Conservation (phyloP, 1,140 invertebrate species). For the Potamilus streckersoni region DNA sequence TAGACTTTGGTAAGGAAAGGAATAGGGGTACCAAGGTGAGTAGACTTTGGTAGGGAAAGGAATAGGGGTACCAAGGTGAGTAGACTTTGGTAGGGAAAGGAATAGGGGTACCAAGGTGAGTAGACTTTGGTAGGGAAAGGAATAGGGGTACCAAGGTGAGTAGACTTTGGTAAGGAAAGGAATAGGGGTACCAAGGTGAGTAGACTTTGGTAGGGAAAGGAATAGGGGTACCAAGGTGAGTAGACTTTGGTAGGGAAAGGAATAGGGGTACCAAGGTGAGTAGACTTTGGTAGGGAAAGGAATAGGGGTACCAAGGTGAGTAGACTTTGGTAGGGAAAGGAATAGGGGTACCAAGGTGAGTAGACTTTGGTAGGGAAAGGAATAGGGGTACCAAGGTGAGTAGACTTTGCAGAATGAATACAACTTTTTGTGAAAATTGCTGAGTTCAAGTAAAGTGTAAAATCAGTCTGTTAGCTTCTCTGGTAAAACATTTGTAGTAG, state of each 20-base stretch:
- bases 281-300: conserved; percentile 94
- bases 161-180: conserved; percentile 94
- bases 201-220: conserved; percentile 94
- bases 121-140: conserved; percentile 94
- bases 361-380: conserved; percentile 94
- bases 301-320: conserved; percentile 95
- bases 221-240: conserved; percentile 95
- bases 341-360: conserved; percentile 95
- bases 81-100: conserved; percentile 94
- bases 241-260: conserved; percentile 94
- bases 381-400: conserved; percentile 93
- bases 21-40: conserved; percentile 95
- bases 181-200: conserved; percentile 95
- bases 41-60: conserved; percentile 94
- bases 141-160: conserved; percentile 95
- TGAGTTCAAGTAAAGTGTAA: background rate
- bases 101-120: conserved; percentile 95
- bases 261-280: conserved; percentile 95
- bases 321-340: conserved; percentile 94
- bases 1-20: conserved; percentile 94
- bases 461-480: too few species aligned
- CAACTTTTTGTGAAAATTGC: background rate
- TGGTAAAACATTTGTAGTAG: too few species aligned
- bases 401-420: background rate
- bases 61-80: conserved; percentile 95